Evolutionary conservation across 2,797 vertebrate species (phyloP).

Genomic region (Micrastur ruficollis): DNA sequence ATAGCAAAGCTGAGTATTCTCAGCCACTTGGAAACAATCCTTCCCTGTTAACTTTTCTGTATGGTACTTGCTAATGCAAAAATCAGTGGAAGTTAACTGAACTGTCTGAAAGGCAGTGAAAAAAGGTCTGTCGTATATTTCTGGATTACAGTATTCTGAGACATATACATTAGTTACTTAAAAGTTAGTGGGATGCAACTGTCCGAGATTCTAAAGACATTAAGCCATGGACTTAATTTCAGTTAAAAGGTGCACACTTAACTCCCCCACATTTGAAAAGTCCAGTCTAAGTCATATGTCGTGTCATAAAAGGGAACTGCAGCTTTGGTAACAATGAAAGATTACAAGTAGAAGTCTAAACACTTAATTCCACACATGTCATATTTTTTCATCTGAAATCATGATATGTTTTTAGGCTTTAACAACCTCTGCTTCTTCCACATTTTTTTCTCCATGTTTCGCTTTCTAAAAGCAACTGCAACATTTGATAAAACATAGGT

Average conservation of each 20-base stretch:
- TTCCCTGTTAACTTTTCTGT: neutral
- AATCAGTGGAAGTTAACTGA: neutral
- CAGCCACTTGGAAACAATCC: neutral
- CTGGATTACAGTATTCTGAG: neutral
- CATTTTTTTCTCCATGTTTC: neutral
- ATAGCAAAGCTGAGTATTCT: neutral
- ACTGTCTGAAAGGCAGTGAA: neutral
- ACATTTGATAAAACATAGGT: neutral
- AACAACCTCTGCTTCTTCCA: neutral
- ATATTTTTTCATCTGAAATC: neutral
- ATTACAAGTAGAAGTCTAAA: neutral
- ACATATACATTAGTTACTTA: fast-evolving
- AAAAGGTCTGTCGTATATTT: neutral
- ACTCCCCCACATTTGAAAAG: neutral
- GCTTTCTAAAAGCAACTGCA: neutral
- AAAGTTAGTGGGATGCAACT: neutral
- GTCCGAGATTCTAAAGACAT: neutral
- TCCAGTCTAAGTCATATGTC: neutral
- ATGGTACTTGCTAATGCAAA: neutral
- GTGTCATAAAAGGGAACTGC: neutral
- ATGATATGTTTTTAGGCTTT: neutral
- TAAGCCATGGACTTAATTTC: neutral
- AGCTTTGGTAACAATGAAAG: neutral
- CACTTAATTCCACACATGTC: neutral
- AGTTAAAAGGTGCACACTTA: neutral